Conservation (phyloP, 2,888 invertebrate species). For the Alentia gelatinosa region DNA sequence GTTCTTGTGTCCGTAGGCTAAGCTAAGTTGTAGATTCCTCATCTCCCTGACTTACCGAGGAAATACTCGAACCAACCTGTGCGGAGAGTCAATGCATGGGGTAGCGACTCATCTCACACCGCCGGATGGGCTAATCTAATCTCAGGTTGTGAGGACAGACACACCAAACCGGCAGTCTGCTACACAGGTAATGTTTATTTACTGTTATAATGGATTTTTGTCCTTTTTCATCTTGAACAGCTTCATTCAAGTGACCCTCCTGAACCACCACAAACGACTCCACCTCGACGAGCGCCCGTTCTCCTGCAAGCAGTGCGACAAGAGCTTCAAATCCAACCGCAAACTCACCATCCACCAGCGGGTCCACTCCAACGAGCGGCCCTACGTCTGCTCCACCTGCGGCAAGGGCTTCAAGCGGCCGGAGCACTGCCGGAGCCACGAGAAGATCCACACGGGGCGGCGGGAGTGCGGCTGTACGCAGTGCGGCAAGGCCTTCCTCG, state of each 20-base stretch:
- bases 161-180: no score
- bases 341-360: neutral
- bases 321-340: slow-evolving; percentile 21
- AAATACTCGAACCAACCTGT: no score
- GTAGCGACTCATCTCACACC: no score
- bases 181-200: neutral
- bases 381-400: neutral
- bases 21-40: no score
- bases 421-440: neutral
- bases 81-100: no score
- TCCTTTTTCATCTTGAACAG: neutral
- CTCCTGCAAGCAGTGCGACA: slow-evolving; percentile 37
- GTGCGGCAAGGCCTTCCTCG: neutral
- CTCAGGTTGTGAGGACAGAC: no score
- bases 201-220: neutral
- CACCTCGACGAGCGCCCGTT: slow-evolving; percentile 52
- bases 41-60: no score
- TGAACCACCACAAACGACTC: slow-evolving; percentile 31
- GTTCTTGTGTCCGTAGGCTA: no score
- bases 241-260: neutral
- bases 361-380: neutral
- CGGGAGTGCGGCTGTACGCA: neutral
- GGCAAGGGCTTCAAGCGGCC: neutral
- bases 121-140: no score
- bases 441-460: neutral